Base-by-base conservation (phyloP, 2,797 vertebrate genomes). In the Apodemus agrarius region DNA sequence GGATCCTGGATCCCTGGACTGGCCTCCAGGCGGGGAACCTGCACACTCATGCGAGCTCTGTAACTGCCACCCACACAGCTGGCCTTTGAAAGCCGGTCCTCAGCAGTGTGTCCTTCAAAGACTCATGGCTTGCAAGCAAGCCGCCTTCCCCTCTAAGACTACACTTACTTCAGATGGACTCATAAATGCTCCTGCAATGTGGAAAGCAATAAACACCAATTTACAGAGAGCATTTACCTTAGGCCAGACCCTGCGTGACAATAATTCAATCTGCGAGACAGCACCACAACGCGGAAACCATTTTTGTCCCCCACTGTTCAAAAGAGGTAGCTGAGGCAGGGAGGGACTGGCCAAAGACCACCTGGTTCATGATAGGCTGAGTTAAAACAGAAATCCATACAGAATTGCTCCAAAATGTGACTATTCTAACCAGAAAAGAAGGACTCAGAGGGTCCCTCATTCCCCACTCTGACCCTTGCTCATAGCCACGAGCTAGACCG, bases 161-260 rank as follows among this genome's bases (percentile, higher is more conserved):
- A 76, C 52, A 34, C 40, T 88, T 84, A 75, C 63, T 92, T 92
- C 76, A 46, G 43, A 86, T 21, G 14, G 52, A 96, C 79, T 91
- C 54, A 86, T 43, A 86, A 86, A 80, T 8, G 19, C 46, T 29
- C 29, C 0, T 61, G 29, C 14, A 3, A 80, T 14, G 61, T 79
- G 22, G 90, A 90, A 91, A 86, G 80, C 34, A 75, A 49, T 24
- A 81, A 94, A 26, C 80, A 59, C 52, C 16, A 31, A 88, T 46
- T 90, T 89, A 43, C 17, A 52, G 40, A 52, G 40, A 80, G 69
- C 52, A 63, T 59, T 76, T 63, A 69, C 11, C 54, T 43, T 65
- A 26, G 85, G 43, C 75, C 22, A 49, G 79, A 21, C 26, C 34
- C 49, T 79, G 37, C 6, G n/a, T n/a, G 79, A 87, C 54, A 83